phyloP scores from a whole-genome alignment of 2,113 vertebrate genomes.

The Cnemophilus loriae region DNA sequence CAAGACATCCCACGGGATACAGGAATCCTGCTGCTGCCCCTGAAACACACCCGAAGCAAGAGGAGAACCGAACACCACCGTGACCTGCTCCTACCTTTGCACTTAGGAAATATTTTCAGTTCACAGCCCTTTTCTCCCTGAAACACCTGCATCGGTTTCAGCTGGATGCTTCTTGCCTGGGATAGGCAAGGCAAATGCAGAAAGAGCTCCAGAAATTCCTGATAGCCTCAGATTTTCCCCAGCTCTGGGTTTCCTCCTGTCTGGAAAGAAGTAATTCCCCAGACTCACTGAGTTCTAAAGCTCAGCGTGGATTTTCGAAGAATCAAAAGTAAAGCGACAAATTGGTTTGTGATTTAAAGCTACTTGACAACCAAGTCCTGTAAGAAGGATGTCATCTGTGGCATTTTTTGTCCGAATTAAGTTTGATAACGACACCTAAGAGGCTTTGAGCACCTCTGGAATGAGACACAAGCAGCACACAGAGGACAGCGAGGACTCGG shows the following conservation, averaged over 20 bases:
- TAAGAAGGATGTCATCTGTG: background rate
- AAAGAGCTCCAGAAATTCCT: background rate
- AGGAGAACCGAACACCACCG: no score
- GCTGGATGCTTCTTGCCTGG: background rate
- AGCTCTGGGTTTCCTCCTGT: background rate
- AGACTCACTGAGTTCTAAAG: background rate
- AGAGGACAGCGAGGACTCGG: background rate
- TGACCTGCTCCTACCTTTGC: background rate
- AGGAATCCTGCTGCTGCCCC: background rate
- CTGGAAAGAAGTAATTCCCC: fast-evolving
- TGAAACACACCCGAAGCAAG: no score
- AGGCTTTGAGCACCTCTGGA: background rate
- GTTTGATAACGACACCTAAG: background rate
- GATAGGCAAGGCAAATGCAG: background rate
- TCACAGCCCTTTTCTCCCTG: background rate
- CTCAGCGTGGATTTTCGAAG: background rate
- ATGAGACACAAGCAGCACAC: fast-evolving
- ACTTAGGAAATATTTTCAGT: background rate
- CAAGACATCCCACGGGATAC: fast-evolving
- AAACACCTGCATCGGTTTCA: background rate
- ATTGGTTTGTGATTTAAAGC: background rate
- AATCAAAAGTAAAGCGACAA: background rate
- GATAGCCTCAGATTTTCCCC: background rate
- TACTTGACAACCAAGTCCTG: background rate
- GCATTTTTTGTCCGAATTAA: background rate